A percentile compares a stretch with the other conserved stretches of the same genome.
Conservation (phyloP, 2,113 vertebrate species). For the Embiotoca jacksoni region DNA sequence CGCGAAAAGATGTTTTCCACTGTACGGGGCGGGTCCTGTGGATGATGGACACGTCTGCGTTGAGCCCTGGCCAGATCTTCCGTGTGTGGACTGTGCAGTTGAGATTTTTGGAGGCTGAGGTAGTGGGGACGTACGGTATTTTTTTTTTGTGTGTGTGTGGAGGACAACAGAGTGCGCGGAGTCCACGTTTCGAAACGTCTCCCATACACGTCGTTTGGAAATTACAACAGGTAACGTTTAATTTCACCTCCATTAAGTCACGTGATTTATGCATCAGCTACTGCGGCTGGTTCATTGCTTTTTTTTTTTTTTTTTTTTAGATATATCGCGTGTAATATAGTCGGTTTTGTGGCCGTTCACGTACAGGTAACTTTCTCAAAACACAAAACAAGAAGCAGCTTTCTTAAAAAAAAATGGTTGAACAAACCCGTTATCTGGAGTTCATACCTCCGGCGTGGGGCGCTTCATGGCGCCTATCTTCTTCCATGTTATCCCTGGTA, state of each 20-base stretch:
- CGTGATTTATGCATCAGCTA: slow-evolving; percentile 57
- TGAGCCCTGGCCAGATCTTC: slow-evolving; percentile 59
- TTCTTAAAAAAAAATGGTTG: neutral
- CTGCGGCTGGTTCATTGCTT: slow-evolving; percentile 24
- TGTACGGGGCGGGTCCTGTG: slow-evolving; percentile 68
- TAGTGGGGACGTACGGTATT: slow-evolving; percentile 30
- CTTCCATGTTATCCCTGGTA: slow-evolving; percentile 54
- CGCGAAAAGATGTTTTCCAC: slow-evolving; percentile 49
- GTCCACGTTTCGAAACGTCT: slow-evolving; percentile 32
- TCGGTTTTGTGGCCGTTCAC: neutral
- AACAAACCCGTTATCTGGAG: slow-evolving; percentile 8
- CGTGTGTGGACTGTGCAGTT: slow-evolving; percentile 47
- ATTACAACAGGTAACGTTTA: slow-evolving; percentile 67
- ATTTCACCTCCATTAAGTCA: slow-evolving; percentile 49
- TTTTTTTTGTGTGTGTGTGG: slow-evolving; percentile 26
- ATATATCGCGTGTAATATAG: neutral
- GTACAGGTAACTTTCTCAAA: neutral
- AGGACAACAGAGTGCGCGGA: neutral
- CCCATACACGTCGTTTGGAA: slow-evolving; percentile 26
- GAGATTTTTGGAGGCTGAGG: slow-evolving; percentile 62
- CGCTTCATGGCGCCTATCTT: slow-evolving; percentile 70
- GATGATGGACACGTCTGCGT: slow-evolving; percentile 70
- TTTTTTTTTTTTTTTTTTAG: slow-evolving; percentile 4
- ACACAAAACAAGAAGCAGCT: neutral
- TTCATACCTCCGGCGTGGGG: slow-evolving; percentile 18